Percentiles rank a stretch among this genome's conserved stretches.
These are phyloP conservation scores for Xyrichtys novacula DNA, from an alignment of 2,797 vertebrate species.

Conservation along the genomic window DNA sequence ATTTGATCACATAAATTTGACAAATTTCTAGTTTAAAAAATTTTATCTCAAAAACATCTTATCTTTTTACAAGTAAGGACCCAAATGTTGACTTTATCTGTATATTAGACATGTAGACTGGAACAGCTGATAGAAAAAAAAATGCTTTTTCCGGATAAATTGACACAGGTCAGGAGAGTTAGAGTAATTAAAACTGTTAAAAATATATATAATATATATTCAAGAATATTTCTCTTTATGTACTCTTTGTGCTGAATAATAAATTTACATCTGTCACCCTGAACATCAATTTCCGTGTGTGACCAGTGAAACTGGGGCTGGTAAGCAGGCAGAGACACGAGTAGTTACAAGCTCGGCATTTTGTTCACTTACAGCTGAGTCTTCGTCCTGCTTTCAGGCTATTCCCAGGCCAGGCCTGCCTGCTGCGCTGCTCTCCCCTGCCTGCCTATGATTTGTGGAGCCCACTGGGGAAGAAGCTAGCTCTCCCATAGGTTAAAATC, in stretches of 20 bases:
- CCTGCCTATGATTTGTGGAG: conserved; percentile 85
- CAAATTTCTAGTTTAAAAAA: too few relatives aligned
- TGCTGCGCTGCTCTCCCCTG: conserved; percentile 72
- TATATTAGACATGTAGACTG: too few relatives aligned
- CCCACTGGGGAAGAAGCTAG: conserved; percentile 78
- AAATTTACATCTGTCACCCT: background rate
- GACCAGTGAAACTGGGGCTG: conserved; percentile 65
- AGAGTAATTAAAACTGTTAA: too few relatives aligned
- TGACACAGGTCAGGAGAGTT: too few relatives aligned
- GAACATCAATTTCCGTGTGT: conserved; percentile 56
- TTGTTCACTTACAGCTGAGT: conserved; percentile 77
- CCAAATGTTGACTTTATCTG: too few relatives aligned
- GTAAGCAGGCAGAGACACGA: conserved; percentile 45
- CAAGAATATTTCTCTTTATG: too few relatives aligned
- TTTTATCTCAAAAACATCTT: too few relatives aligned
- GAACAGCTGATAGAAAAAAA: too few relatives aligned
- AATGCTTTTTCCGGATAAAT: too few relatives aligned
- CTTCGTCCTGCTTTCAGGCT: conserved; percentile 77
- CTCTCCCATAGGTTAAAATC: conserved; percentile 88
- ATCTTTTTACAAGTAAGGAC: too few relatives aligned
- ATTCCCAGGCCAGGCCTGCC: conserved; percentile 80
- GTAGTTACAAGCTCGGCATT: conserved; percentile 75
- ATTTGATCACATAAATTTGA: too few relatives aligned
- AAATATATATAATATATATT: background rate
- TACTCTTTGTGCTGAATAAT: too few relatives aligned